Evolutionary conservation across 2,888 invertebrate genomes (phyloP), one percentile per base, ranked within the genome.

Genomic region (Xestia xanthographa): DNA sequence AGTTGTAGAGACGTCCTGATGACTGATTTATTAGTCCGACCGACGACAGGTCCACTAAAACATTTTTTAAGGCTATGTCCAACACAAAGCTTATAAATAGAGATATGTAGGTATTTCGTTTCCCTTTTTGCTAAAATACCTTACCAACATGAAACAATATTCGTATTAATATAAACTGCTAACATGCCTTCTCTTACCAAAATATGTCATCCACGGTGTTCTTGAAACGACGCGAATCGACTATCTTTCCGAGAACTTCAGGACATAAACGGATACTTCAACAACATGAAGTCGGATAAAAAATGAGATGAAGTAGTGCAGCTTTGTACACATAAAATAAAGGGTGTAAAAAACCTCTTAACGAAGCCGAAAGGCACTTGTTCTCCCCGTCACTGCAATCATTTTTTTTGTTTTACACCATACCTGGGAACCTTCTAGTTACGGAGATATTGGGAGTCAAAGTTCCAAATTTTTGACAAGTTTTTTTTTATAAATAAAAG

Each of bases 201-300:
- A 80, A 74, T 62, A 78, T 82, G 82, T 62, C 34, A 56, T 65
- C 56, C 12, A 12, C 38, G 41, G 34, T 43, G 26, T 41, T 58
- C 43, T 72, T 58, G 22, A 29, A 79, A 79, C 53, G 48, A 66
- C 34, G 14, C 6, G 9, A 71, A 65, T 12, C 3, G n/a, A 67
- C 56, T 41, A 69, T 68, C 43, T 58, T 63, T 38, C 66, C 20
- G 12, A 34, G 20, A 34, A 68, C 63, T 53, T 83, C 78, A 56
- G 17, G 41, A 56, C 34, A 50, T 58, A 48, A 56, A 65, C 8
- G 38, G 26, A 76, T 82, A 62, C 29, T 53, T 76, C 41, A 67
- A 43, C 48, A 62, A n/a, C n/a, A n/a, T n/a, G n/a, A n/a, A n/a
- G n/a, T n/a, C n/a, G n/a, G n/a, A n/a, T n/a, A 62, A 34, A 58